Conservation (phyloP, 2,888 invertebrate species). For the Sepiola atlantica region DNA sequence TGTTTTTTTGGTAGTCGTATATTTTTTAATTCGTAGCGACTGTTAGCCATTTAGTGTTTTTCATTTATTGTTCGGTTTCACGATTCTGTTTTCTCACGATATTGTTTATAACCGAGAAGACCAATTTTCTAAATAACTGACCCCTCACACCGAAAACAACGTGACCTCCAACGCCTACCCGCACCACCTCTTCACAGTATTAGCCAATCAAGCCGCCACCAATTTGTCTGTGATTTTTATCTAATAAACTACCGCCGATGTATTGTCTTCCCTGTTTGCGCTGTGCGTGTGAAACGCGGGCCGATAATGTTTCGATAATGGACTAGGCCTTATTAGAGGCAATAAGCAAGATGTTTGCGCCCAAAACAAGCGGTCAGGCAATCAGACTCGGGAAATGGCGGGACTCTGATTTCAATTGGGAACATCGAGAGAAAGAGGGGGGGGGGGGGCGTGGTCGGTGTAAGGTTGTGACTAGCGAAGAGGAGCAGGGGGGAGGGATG, state of each 20-base stretch:
- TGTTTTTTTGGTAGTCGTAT: too few relatives aligned
- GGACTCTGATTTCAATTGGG: slow-evolving; percentile 49
- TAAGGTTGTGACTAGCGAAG: too few relatives aligned
- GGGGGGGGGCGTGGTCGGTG: slow-evolving; percentile 53
- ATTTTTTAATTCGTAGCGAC: neutral
- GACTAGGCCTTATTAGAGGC: neutral
- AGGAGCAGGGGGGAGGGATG: too few relatives aligned
- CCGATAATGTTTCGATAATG: neutral
- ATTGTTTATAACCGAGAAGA: neutral
- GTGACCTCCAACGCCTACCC: neutral
- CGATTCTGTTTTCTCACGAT: neutral
- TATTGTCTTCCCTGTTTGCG: neutral
- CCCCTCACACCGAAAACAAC: neutral
- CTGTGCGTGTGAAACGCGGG: neutral
- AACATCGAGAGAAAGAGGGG: slow-evolving; percentile 55
- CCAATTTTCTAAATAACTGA: neutral
- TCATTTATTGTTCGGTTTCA: neutral
- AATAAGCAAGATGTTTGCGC: slow-evolving; percentile 38
- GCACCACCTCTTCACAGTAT: too few relatives aligned
- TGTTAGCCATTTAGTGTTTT: neutral
- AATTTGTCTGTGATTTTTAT: slow-evolving; percentile 32
- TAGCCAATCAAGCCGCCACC: neutral
- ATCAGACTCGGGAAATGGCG: slow-evolving; percentile 52
- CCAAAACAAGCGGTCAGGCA: slow-evolving; percentile 33
- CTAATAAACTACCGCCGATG: neutral